Conservation (phyloP, 2,113 vertebrate genomes). For the Pygoscelis adeliae region DNA sequence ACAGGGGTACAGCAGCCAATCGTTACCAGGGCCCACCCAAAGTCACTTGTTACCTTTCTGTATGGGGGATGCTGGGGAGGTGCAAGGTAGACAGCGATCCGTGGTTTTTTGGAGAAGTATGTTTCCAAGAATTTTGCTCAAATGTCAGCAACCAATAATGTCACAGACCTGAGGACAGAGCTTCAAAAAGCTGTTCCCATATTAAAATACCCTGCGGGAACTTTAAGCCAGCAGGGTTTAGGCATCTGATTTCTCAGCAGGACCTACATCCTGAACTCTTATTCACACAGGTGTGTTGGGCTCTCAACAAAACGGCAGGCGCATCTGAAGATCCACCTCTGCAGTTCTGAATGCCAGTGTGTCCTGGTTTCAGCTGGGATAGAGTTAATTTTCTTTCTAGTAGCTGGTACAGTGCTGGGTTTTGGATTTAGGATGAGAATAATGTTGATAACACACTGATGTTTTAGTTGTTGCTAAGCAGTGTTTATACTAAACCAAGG, state of each 20-base stretch:
- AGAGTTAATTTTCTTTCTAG: too few species aligned
- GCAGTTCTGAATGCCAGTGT: background rate
- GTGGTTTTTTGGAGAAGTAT: accelerated
- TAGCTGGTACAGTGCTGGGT: too few species aligned
- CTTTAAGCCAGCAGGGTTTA: background rate
- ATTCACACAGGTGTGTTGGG: background rate
- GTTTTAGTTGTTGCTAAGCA: too few species aligned
- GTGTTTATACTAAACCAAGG: too few species aligned
- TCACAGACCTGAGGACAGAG: background rate
- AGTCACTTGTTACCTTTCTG: background rate
- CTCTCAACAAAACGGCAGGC: background rate
- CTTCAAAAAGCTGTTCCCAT: background rate
- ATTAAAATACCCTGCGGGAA: background rate
- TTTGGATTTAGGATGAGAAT: too few species aligned
- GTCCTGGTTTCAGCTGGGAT: too few species aligned
- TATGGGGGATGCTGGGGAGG: accelerated
- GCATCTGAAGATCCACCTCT: accelerated
- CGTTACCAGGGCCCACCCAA: background rate
- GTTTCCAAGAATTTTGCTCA: background rate
- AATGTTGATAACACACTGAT: too few species aligned
- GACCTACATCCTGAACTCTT: background rate
- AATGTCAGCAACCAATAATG: background rate
- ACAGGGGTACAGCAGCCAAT: background rate
- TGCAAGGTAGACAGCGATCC: accelerated
- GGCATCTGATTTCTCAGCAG: background rate